Percentiles rank a stretch among this genome's conserved stretches.
phyloP scores from a whole-genome alignment of 2,888 invertebrate species.

The Drosophila recens region DNA sequence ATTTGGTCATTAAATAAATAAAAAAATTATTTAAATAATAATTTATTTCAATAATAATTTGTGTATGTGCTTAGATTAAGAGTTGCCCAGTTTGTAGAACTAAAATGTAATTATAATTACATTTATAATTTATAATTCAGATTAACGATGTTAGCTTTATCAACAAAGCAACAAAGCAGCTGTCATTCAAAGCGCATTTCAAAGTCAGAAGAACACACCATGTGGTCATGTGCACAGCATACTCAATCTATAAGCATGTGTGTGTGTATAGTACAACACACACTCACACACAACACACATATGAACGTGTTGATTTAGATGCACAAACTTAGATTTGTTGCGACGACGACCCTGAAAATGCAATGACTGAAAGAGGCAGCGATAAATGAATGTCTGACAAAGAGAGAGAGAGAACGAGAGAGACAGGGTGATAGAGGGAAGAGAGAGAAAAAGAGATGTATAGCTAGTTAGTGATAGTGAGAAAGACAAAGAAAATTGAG shows the following conservation, averaged over 20 bases:
- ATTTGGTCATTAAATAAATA: no score
- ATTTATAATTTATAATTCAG: conserved; percentile 8
- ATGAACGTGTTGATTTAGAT: conserved; percentile 59
- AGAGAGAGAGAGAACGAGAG: conserved; percentile 22
- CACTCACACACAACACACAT: conserved; percentile 6
- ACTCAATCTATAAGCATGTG: conserved; percentile 27
- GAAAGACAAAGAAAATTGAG: conserved; percentile 37
- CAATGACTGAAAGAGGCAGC: conserved; percentile 45
- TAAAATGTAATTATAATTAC: background rate
- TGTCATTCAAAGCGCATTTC: conserved; percentile 67
- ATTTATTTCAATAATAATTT: background rate
- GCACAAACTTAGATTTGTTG: conserved; percentile 58
- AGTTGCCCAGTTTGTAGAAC: background rate
- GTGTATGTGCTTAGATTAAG: background rate
- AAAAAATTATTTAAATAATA: background rate
- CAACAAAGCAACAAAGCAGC: conserved; percentile 42
- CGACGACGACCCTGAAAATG: conserved; percentile 68
- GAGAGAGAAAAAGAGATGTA: conserved; percentile 37
- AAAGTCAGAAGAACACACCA: conserved; percentile 67
- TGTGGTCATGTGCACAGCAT: conserved; percentile 50
- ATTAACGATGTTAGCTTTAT: conserved; percentile 15
- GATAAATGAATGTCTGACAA: conserved; percentile 13
- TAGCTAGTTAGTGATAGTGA: conserved; percentile 13
- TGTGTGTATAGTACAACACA: conserved; percentile 25
- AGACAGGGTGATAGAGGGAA: conserved; percentile 38